Evolutionary conservation across 2,797 vertebrate genomes (phyloP).

Genomic region (Galagoides demidoff): DNA sequence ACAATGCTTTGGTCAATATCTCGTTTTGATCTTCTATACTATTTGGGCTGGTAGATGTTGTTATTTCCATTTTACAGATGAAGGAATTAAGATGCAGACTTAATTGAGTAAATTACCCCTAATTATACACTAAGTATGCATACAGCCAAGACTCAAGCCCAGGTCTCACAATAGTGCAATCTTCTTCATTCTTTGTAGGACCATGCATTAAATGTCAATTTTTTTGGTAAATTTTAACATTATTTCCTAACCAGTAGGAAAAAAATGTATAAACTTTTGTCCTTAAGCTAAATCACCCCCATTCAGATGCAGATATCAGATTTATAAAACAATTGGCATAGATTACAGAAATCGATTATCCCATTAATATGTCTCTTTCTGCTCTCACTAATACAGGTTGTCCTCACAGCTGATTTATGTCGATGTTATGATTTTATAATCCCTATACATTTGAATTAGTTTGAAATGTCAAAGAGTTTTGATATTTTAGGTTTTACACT

Average conservation of each 20-base stretch:
- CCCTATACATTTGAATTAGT: slow-evolving; percentile 66
- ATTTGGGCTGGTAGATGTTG: background rate
- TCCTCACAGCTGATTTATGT: slow-evolving; percentile 52
- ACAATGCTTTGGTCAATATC: background rate
- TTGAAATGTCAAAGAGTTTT: slow-evolving; percentile 79
- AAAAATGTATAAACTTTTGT: background rate
- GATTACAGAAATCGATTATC: background rate
- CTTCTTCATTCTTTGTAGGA: background rate
- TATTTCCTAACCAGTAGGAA: slow-evolving; percentile 33
- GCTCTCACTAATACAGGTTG: slow-evolving; percentile 31
- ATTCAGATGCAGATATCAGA: slow-evolving; percentile 21
- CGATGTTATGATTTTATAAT: slow-evolving; percentile 70
- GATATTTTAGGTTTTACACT: slow-evolving; percentile 80
- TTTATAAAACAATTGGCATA: slow-evolving; percentile 11
- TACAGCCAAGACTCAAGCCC: background rate
- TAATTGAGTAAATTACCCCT: background rate
- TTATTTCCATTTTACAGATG: background rate
- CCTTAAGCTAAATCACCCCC: background rate
- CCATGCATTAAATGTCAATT: background rate
- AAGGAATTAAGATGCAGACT: background rate
- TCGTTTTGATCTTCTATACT: background rate
- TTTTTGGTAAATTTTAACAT: slow-evolving; percentile 42
- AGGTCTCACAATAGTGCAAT: background rate
- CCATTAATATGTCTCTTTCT: slow-evolving; percentile 26
- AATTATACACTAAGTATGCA: background rate